Base-by-base conservation (phyloP, 2,113 vertebrate genomes). In the Lota lota region DNA sequence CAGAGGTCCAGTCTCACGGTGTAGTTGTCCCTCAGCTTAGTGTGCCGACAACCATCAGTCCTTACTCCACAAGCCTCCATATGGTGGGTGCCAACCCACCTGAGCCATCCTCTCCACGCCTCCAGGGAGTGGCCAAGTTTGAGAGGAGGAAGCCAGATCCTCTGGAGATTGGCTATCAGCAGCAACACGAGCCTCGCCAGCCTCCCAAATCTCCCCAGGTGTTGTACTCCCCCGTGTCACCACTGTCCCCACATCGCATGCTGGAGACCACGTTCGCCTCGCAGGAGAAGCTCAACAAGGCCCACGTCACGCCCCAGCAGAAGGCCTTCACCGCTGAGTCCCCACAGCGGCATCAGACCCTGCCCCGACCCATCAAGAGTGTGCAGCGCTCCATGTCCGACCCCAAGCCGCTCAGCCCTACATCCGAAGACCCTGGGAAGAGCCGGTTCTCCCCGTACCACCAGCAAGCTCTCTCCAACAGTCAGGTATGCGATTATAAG, bases 331-430 rank as follows among this genome's bases (percentile, higher is more conserved):
- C 93, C 11, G 73, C 94, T 0, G 96, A 98, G 84, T 92, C 93
- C 1, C 85, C 92, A 22, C 94, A 95, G 72, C 95, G 93, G 74
- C 95, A 98, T 83, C 97, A 97, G 87, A 94, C 94, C 0, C 83
- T 99, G 79, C 97, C 96, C 4, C 94, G 96, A 69, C 97, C 97
- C 73, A 94, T 99, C 84, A 99, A 97, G 92, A 98, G 92, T 90
- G 94, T 98, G 82, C 97, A 99, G 82, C 93, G 97, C 66, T 99
- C 97, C 67, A 92, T 99, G 91, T 99, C 97, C 0, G 97, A 99
- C 84, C 97, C 97, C 64, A 99, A 99, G 79, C 97, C 97, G 85
- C 94, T 99, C 85, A 99, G 97, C 86, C 97, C 97, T 72, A 99
- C 97, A 0, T 96, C 94, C 4, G 97, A 99, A 66, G 97, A 99